Evolutionary conservation across 2,797 vertebrate genomes (phyloP), one percentile per base, ranked within the genome.

Genomic region (Onychomys torridus): DNA sequence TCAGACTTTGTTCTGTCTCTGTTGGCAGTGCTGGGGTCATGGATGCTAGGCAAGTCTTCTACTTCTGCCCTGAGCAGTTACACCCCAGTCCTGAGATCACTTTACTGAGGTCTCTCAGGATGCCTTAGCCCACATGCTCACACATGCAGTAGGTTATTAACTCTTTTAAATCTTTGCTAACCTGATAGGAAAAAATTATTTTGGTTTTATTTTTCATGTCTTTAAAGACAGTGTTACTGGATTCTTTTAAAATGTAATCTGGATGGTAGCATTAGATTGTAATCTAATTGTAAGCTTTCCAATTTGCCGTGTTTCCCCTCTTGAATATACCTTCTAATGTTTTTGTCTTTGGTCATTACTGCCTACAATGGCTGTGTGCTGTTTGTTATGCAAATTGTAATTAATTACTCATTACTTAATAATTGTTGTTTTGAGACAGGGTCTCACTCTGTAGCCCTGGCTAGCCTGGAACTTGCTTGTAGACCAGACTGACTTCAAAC

Each of bases 161-260:
- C 21, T 91, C 79, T 40, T 77, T 77, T 43, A 88, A 59, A 57
- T 63, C 21, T 76, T 83, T 83, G 46, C 65, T 91, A 93, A 46
- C 32, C 29, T 90, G 43, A 57, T 57, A 43, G 57, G 61, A 69
- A 61, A 25, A 88, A n/a, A n/a, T n/a, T 43, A 67, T n/a, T 25
- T 61, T 63, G 29, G 61, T 78, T 78, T 86, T 52, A 77, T 88
- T 93, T 90, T 90, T 93, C 59, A 27, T 59, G 49, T 95, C 34
- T 88, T 91, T 84, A 52, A 7, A 93, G n/a, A 76, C 63, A 65
- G 12, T 79, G 12, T 79, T 78, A 27, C 63, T 79, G 37, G 67
- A 3, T 61, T 77, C n/a, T 93, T 88, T 84, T 76, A 52, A 63
- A 65, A 57, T 57, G 4, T 91, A 89, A 37, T 59, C n/a, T 61